phyloP scores from a whole-genome alignment of 2,888 invertebrate species.

The Xestia ashworthii region DNA sequence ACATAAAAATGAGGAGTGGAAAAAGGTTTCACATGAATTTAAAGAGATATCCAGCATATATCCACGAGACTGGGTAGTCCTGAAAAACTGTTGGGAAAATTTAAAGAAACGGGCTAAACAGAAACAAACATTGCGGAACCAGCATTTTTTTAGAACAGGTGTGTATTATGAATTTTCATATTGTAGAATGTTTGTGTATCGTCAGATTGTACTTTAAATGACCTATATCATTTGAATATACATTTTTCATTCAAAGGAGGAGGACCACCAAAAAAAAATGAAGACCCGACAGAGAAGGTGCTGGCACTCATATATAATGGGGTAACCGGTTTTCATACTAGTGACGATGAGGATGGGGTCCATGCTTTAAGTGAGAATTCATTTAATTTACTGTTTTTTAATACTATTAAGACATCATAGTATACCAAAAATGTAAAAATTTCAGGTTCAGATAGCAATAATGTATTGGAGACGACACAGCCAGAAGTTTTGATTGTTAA shows the following conservation, averaged over 20 bases:
- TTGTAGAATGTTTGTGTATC: neutral
- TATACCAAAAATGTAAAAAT: neutral
- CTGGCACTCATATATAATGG: conserved; percentile 1
- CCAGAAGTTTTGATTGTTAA: neutral
- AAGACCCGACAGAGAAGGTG: neutral
- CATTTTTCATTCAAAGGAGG: neutral
- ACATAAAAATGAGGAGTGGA: conserved; percentile 3
- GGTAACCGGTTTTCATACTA: neutral
- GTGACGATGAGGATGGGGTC: neutral
- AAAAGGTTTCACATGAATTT: conserved; percentile 3
- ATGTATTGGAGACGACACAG: neutral
- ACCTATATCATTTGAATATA: neutral
- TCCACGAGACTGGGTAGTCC: conserved; percentile 4
- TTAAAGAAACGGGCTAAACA: conserved; percentile 10
- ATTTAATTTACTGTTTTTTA: neutral
- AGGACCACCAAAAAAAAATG: neutral
- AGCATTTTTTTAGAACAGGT: neutral
- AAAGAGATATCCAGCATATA: neutral
- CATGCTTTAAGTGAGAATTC: neutral
- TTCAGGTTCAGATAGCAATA: conserved; percentile 7
- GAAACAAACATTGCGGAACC: neutral
- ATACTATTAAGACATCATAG: neutral
- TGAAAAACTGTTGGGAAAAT: conserved; percentile 16
- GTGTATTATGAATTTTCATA: neutral
- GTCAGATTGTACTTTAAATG: neutral